These are phyloP conservation scores for Platysteira castanea DNA, from an alignment of 2,113 vertebrate species.

Conservation along the genomic window DNA sequence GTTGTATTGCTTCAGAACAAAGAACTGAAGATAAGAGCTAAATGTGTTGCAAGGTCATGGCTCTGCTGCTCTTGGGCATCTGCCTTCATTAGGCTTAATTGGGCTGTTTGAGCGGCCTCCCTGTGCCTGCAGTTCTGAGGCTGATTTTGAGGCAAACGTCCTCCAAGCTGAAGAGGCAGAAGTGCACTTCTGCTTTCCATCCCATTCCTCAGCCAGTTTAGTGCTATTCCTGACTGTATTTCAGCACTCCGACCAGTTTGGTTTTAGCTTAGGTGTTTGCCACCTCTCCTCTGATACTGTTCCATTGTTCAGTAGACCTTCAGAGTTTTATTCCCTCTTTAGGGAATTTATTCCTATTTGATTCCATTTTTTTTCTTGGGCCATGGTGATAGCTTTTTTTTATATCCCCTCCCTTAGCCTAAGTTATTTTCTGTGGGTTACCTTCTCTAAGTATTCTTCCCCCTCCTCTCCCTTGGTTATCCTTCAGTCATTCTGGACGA, in stretches of 20 bases:
- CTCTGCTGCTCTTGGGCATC: neutral
- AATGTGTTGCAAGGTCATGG: neutral
- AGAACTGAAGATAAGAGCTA: neutral
- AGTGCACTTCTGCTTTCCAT: neutral
- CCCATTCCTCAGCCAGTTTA: neutral
- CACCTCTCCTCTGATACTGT: rapidly evolving
- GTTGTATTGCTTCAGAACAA: neutral
- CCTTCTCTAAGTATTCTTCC: neutral
- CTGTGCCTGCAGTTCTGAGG: neutral
- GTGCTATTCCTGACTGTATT: neutral
- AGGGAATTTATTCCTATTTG: neutral
- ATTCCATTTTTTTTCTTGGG: neutral
- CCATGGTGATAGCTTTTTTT: neutral
- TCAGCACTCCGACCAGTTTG: neutral
- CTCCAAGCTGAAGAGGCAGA: neutral
- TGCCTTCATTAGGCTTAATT: neutral
- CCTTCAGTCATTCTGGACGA: neutral
- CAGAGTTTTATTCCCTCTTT: neutral
- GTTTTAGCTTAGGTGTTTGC: neutral
- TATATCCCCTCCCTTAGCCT: neutral
- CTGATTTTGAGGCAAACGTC: neutral
- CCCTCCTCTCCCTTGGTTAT: neutral
- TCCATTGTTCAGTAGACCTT: neutral
- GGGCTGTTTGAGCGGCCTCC: neutral
- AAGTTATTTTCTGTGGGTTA: neutral